Evolutionary conservation across 1,140 invertebrate genomes (phyloP), one percentile per base, ranked within the genome.

Genomic region (Battus philenor): DNA sequence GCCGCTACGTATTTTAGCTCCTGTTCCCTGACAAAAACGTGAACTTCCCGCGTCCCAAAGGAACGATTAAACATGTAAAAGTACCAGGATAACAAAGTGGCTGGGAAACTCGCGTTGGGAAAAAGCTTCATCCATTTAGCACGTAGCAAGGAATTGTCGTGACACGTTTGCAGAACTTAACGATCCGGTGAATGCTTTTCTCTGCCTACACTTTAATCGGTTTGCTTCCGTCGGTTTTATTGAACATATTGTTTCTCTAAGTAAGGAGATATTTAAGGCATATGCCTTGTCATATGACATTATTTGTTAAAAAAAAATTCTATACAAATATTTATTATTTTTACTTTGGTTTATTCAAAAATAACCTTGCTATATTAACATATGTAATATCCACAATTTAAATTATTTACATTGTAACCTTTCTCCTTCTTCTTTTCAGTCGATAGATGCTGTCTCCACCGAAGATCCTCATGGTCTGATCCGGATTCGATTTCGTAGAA

Each of bases 31-130:
- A 34, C 16, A 44, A 34, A 46, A 47, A 38, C 52, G 44, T 38
- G 43, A 47, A 44, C 39, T 31, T 47, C 57, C 63, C 51, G 18
- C 44, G 29, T 68, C 83, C 65, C 68, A 6, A 6, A 57, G 74
- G 83, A 65, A 45, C 75, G 75, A 84, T 86, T 86, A 84, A 83
- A 78, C 73, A 82, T 82, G 75, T 79, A 78, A 74, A 74, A 71
- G 74, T 85, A 81, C 66, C 67, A 77, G 78, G 70, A 73, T 76
- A 76, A 76, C 73, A 80, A 77, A 76, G 68, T 76, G 58, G 49
- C 58, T 61, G 63, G 62, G 68, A 68, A 63, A 54, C 20, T 50
- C 44, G 44, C 53, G 52, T 60, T 59, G 48, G 52, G 66, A 66
- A 54, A 63, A 67, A 66, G 60, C 63, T 68, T 61, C 38, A 57